Conservation (phyloP, 92 coral and sea anemone genomes). For the Paramuricea clavata region DNA sequence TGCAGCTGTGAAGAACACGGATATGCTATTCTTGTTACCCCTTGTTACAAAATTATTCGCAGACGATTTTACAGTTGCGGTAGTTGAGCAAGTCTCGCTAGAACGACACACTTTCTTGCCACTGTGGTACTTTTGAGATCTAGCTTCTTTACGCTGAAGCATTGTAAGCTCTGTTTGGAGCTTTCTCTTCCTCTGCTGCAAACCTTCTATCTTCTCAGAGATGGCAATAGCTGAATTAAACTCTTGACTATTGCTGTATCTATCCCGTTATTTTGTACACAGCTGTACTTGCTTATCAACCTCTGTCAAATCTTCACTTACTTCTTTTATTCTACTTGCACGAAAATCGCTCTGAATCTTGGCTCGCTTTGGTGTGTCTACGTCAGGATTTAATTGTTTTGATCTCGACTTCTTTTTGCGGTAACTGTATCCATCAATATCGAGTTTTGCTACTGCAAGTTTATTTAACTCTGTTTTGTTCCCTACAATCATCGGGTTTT, state of each 20-base stretch:
- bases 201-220: slow-evolving; percentile 19
- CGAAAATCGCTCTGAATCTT: slow-evolving; percentile 58
- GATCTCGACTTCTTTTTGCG: slow-evolving; percentile 66
- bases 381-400: slow-evolving; percentile 41
- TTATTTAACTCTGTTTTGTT: slow-evolving; percentile 61
- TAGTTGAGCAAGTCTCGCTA: slow-evolving; percentile 19
- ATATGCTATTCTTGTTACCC: not conserved
- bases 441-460: slow-evolving; percentile 61
- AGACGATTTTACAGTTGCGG: slow-evolving; percentile 7
- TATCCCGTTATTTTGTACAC: slow-evolving; percentile 15
- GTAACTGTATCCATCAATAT: slow-evolving; percentile 68
- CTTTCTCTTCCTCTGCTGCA: slow-evolving; percentile 26
- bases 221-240: slow-evolving; percentile 20
- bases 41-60: slow-evolving; percentile 10
- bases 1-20: slow-evolving; percentile 1
- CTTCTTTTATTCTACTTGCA: slow-evolving; percentile 47
- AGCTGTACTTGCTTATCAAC: slow-evolving; percentile 52
- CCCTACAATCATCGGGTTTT: slow-evolving; percentile 45
- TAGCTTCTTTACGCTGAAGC: slow-evolving; percentile 32
- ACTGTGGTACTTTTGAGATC: slow-evolving; percentile 26
- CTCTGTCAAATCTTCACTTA: slow-evolving; percentile 64
- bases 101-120: slow-evolving; percentile 28
- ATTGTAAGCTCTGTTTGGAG: slow-evolving; percentile 32
- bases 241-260: slow-evolving; percentile 35
- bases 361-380: slow-evolving; percentile 11